These are phyloP conservation scores for Tyrannus savana DNA, from an alignment of 2,113 vertebrate genomes.

Conservation along the genomic window DNA sequence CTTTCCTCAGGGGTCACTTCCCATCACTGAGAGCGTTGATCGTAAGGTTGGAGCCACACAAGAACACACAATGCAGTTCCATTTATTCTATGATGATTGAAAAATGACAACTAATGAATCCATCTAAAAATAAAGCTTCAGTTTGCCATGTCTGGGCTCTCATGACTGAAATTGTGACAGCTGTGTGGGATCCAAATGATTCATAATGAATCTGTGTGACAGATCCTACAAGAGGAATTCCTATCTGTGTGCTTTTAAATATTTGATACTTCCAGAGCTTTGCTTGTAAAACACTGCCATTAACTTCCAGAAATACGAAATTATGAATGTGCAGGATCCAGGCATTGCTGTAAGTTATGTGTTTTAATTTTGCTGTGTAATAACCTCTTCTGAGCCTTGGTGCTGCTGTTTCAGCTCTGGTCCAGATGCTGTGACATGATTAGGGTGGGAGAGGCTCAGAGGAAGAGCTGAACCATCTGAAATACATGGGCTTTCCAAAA, in stretches of 20 bases:
- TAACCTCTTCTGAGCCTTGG: neutral
- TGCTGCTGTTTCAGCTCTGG: neutral
- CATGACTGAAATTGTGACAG: neutral
- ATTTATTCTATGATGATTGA: neutral
- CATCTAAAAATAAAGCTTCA: neutral
- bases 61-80: neutral
- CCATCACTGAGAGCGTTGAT: neutral
- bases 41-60: neutral
- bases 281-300: neutral
- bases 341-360: rapidly evolving
- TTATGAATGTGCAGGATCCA: neutral
- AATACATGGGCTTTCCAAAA: rapidly evolving
- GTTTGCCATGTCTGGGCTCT: neutral
- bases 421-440: neutral
- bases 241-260: neutral
- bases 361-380: neutral
- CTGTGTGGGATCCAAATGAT: neutral
- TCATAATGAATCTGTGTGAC: neutral
- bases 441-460: neutral
- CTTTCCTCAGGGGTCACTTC: neutral
- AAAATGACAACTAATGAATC: neutral
- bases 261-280: neutral
- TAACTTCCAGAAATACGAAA: neutral
- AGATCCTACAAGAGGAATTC: neutral
- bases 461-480: neutral